These are phyloP conservation scores for Silurus aristotelis DNA, from an alignment of 2,797 vertebrate species.

Conservation along the genomic window DNA sequence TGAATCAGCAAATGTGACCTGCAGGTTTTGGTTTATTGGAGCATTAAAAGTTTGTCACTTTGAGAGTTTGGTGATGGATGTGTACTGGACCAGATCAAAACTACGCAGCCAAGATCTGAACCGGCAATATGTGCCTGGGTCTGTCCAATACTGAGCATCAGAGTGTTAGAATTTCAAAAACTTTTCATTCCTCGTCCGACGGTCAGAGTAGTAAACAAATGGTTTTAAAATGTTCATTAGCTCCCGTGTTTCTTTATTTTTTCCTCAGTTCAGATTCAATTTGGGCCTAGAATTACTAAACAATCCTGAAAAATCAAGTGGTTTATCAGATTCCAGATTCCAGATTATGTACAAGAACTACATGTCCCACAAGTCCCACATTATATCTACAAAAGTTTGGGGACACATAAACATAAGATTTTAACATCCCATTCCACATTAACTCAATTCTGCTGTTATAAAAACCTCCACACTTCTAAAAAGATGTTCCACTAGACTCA, in stretches of 20 bases:
- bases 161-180: background rate
- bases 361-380: too few relatives aligned
- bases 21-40: conserved; percentile 22
- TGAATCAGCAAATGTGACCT: conserved; percentile 1
- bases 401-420: too few relatives aligned
- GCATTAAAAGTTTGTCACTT: conserved; percentile 30
- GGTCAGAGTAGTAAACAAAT: background rate
- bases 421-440: too few relatives aligned
- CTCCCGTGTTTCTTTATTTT: background rate
- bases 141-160: background rate
- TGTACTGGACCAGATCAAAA: background rate
- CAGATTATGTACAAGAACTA: too few relatives aligned
- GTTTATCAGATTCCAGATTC: background rate
- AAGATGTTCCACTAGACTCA: too few relatives aligned
- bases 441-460: too few relatives aligned
- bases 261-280: too few relatives aligned
- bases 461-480: too few relatives aligned
- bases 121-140: background rate
- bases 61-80: conserved; percentile 29
- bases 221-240: background rate
- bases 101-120: conserved; percentile 33
- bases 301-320: background rate
- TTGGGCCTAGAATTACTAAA: too few relatives aligned
- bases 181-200: background rate
- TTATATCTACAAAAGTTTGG: too few relatives aligned